phyloP scores from a whole-genome alignment of 2,113 vertebrate species.

The Clinocottus analis region DNA sequence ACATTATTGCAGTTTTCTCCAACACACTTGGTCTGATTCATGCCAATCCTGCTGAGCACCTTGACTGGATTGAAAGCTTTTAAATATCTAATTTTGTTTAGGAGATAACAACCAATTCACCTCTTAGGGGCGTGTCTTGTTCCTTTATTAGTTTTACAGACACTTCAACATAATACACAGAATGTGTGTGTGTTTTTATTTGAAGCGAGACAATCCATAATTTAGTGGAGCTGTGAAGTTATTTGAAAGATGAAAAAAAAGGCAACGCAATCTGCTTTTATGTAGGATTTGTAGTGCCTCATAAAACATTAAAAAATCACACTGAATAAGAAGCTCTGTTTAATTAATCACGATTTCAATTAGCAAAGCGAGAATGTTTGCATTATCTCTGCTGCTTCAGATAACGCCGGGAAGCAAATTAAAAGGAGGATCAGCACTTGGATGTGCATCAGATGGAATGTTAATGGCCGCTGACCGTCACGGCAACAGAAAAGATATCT shows the following conservation, averaged over 20 bases:
- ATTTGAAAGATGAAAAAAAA: slow-evolving; percentile 11
- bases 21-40: too few species aligned
- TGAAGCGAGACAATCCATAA: slow-evolving; percentile 19
- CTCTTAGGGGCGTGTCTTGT: too few species aligned
- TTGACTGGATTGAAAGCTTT: too few species aligned
- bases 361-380: slow-evolving; percentile 59
- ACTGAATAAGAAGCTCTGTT: slow-evolving; percentile 8
- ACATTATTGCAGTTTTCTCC: too few species aligned
- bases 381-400: slow-evolving; percentile 52
- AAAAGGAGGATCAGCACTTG: slow-evolving; percentile 46
- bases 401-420: slow-evolving; percentile 59
- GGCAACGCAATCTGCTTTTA: neutral
- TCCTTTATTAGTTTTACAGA: slow-evolving; percentile 37
- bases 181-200: neutral
- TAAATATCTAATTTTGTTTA: too few species aligned
- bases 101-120: too few species aligned
- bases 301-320: slow-evolving; percentile 3
- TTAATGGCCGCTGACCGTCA: slow-evolving; percentile 38
- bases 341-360: slow-evolving; percentile 70
- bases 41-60: too few species aligned
- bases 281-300: slow-evolving; percentile 15
- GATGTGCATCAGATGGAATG: slow-evolving; percentile 47
- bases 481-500: neutral
- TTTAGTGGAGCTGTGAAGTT: slow-evolving; percentile 7
- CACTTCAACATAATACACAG: slow-evolving; percentile 19